phyloP scores from a whole-genome alignment of 1,140 invertebrate genomes.

The Drosophila sechellia region DNA sequence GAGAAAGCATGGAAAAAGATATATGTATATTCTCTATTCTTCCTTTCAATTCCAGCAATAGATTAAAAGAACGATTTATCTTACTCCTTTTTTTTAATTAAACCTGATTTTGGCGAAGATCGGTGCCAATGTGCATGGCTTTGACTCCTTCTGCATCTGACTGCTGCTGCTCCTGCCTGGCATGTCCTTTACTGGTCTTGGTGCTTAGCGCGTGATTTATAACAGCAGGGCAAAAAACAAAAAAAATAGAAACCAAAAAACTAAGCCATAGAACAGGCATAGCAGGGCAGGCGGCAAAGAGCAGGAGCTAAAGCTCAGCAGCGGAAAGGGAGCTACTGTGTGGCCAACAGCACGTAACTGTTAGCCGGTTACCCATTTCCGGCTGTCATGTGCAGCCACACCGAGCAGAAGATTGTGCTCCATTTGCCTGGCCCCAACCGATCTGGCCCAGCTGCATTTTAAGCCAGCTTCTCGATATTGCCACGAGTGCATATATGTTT shows the following conservation, averaged over 20 bases:
- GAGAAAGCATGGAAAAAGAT: no score
- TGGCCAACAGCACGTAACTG: conserved; percentile 75
- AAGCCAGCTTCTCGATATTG: conserved; percentile 48
- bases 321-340: conserved; percentile 47
- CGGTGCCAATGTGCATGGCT: conserved; percentile 54
- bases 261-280: conserved; percentile 26
- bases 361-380: conserved; percentile 77
- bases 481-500: background rate
- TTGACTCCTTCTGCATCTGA: conserved; percentile 34
- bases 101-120: background rate
- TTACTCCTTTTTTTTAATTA: background rate
- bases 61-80: no score
- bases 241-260: conserved; percentile 34
- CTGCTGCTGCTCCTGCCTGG: conserved; percentile 40
- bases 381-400: conserved; percentile 79
- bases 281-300: conserved; percentile 19
- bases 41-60: no score
- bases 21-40: no score
- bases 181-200: conserved; percentile 57
- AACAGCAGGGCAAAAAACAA: conserved; percentile 50
- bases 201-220: conserved; percentile 82
- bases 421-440: conserved; percentile 52
- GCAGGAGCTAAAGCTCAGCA: background rate
- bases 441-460: conserved; percentile 39
- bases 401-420: conserved; percentile 72